Evolutionary conservation across 1,140 invertebrate species (phyloP).

Genomic region (Drosophila nigromelanica): DNA sequence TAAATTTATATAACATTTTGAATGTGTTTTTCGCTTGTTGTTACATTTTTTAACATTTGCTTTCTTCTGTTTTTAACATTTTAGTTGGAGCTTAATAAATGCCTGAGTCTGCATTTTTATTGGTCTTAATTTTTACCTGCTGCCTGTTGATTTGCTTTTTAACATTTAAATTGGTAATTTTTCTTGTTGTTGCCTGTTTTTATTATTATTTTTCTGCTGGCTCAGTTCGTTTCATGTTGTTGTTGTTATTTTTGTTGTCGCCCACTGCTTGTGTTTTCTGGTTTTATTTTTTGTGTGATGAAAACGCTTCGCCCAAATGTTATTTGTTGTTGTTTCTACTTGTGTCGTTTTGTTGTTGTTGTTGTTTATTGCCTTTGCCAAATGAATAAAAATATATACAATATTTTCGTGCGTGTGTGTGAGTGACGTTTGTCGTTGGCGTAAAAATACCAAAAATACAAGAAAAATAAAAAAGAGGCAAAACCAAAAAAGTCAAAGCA

Average conservation of each 20-base stretch:
- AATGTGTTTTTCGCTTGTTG: constrained; percentile 15
- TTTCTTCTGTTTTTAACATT: constrained; percentile 49
- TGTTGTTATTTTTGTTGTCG: constrained; percentile 56
- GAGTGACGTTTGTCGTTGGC: constrained; percentile 60
- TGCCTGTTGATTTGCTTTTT: constrained; percentile 54
- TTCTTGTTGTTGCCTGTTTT: constrained; percentile 29
- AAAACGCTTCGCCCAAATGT: constrained; percentile 62
- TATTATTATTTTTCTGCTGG: constrained; percentile 33
- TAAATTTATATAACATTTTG: constrained; percentile 54
- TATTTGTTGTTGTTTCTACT: constrained; percentile 50
- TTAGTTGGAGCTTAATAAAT: constrained; percentile 51
- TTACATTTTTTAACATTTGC: constrained; percentile 11
- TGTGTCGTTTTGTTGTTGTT: constrained; percentile 46
- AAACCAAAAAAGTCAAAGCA: constrained; percentile 52
- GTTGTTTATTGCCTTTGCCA: constrained; percentile 77
- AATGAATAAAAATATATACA: constrained; percentile 80
- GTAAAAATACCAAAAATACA: constrained; percentile 40
- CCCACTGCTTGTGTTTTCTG: constrained; percentile 51
- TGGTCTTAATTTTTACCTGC: constrained; percentile 75
- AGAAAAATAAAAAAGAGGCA: constrained; percentile 30
- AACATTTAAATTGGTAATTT: constrained; percentile 81
- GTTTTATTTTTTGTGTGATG: constrained; percentile 24
- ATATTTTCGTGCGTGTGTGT: constrained; percentile 70
- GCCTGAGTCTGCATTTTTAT: constrained; percentile 68
- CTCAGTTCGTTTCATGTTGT: constrained; percentile 28